These are phyloP conservation scores for Momotus momota DNA, from an alignment of 2,797 vertebrate species.

Conservation along the genomic window DNA sequence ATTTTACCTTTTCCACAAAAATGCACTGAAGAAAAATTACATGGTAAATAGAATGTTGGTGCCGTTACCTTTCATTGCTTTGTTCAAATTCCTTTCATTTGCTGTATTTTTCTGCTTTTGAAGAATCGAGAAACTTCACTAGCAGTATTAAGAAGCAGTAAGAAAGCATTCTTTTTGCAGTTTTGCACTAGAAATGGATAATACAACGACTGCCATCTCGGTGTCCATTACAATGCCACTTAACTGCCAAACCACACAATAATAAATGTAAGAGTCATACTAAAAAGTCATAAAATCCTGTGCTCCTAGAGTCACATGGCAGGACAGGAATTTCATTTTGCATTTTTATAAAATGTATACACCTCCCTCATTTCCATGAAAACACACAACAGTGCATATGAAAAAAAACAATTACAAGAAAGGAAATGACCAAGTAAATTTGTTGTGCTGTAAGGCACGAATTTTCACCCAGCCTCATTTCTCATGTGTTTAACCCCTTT, in stretches of 20 bases:
- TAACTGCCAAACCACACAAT: background rate
- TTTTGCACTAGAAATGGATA: background rate
- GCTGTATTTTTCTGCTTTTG: background rate
- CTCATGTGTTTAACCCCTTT: background rate
- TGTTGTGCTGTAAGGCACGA: background rate
- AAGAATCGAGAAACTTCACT: background rate
- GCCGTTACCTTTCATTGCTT: background rate
- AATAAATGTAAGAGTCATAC: background rate
- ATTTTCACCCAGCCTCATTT: background rate
- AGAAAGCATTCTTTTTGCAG: background rate
- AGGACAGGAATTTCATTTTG: background rate
- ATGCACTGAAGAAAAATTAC: background rate
- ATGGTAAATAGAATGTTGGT: background rate
- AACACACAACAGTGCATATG: background rate
- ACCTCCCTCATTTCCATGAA: constrained; percentile 20
- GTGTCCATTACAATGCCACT: background rate
- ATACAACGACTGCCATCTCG: background rate
- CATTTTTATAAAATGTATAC: background rate
- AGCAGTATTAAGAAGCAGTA: background rate
- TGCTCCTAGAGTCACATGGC: background rate
- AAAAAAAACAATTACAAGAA: background rate
- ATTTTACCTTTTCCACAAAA: background rate
- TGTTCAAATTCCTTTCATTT: background rate
- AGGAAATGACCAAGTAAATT: background rate
- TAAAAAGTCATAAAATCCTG: background rate